Evolutionary conservation across 2,888 invertebrate species (phyloP), one percentile per base, ranked within the genome.

Genomic region (Chirona hameri): DNA sequence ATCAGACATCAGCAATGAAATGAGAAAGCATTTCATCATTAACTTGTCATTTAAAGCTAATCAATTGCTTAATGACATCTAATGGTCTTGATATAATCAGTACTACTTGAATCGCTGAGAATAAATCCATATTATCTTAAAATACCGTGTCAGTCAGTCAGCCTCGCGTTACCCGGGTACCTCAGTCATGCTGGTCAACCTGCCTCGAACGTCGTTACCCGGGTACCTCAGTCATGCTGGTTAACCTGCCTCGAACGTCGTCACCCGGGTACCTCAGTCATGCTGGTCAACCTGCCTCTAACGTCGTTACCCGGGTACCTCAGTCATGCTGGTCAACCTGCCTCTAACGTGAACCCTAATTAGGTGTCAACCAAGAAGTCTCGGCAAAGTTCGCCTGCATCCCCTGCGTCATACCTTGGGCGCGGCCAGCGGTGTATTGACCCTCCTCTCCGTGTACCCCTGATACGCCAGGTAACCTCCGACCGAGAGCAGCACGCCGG

Each of bases 401-500:
- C 82, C 10, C 46, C 31, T 3, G 5, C 52, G 52, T 52, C 21
- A 39, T 18, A 93, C 94, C 90, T 94, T 95, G 85, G 93, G 92
- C 85, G 92, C 92, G 86, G 93, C 92, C 85, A 93, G 93, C 0
- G 95, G 95, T 0, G 96, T 96, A 87, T 95, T 95, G 0, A 97
- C 95, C 85, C 95, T 90, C 0, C 95, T 96, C 89, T 96, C 95
- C 84, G 95, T 88, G 87, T 96, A 96, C 1, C 96, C 96, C 86
- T 93, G 89, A 85, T 93, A 93, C 82, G 94, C 93, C 85, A 94
- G 92, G 87, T 92, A 93, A 0, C 92, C 91, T 12, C 80, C 80
- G 3, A 95, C 95, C 81, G 94, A 90, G 0, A 90, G 88, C 83
- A 95, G 90, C 10, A 86, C 84, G 79, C 84, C 84, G 65, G 85